phyloP scores from a whole-genome alignment of 1,140 invertebrate genomes.

The Anagrus nilaparvatae region DNA sequence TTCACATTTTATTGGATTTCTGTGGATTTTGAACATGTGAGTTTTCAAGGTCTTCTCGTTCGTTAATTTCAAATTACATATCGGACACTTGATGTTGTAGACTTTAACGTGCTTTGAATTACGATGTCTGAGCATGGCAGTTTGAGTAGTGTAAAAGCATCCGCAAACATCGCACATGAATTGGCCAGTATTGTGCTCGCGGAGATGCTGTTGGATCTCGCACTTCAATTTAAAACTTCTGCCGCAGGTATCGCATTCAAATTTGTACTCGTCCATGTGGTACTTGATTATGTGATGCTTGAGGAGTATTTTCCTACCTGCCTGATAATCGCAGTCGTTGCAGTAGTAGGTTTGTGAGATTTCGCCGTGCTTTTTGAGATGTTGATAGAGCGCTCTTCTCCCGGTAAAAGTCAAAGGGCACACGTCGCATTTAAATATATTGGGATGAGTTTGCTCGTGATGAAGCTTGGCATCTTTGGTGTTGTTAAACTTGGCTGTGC shows the following conservation, averaged over 20 bases:
- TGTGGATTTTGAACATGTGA: slow-evolving; percentile 25
- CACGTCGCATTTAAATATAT: no score
- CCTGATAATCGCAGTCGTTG: slow-evolving; percentile 24
- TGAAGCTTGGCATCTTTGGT: no score
- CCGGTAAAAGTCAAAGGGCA: no score
- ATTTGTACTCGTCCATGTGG: slow-evolving; percentile 34
- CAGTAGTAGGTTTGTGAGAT: no score
- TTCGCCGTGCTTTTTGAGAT: no score
- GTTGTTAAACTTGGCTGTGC: no score
- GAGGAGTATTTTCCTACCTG: slow-evolving; percentile 17
- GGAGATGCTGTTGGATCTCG: slow-evolving; percentile 37
- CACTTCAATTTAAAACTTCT: slow-evolving; percentile 39
- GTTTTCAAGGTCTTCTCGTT: slow-evolving; percentile 24
- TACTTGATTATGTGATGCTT: slow-evolving; percentile 21
- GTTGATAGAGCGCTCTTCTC: no score
- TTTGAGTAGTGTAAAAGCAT: slow-evolving; percentile 22
- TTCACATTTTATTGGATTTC: slow-evolving; percentile 54
- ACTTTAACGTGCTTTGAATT: slow-evolving; percentile 22
- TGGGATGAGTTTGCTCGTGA: no score
- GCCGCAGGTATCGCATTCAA: slow-evolving; percentile 41
- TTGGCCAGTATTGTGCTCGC: slow-evolving; percentile 20
- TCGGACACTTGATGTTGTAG: slow-evolving; percentile 24
- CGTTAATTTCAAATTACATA: slow-evolving; percentile 23
- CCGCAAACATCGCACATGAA: slow-evolving; percentile 29
- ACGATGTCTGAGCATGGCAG: slow-evolving; percentile 22